These are phyloP conservation scores for Heterodera filipjevi DNA, from an alignment of 2,888 invertebrate genomes.

Conservation along the genomic window DNA sequence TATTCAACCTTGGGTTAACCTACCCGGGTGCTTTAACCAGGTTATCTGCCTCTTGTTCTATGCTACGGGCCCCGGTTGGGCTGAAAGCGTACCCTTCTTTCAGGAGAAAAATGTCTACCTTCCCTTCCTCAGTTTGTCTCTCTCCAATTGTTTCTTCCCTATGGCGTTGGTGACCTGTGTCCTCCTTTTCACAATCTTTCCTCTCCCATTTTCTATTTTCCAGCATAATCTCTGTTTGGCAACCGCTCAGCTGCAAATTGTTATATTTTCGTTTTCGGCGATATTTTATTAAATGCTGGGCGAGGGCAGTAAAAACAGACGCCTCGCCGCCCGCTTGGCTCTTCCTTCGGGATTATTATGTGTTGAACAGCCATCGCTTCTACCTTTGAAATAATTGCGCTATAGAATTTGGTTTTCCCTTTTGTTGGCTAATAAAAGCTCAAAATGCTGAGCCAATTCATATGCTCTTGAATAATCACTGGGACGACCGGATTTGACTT, in stretches of 20 bases:
- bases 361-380: background rate
- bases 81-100: too few species aligned
- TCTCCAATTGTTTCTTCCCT: too few species aligned
- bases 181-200: too few species aligned
- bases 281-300: background rate
- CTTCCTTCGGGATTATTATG: background rate
- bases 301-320: background rate
- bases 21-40: too few species aligned
- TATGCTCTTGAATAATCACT: background rate
- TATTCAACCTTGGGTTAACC: too few species aligned
- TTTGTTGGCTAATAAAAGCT: background rate
- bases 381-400: background rate
- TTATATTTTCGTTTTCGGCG: background rate
- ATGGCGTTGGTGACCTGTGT: too few species aligned
- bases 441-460: constrained; percentile 16
- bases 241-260: too few species aligned
- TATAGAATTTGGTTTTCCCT: background rate
- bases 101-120: too few species aligned
- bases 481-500: background rate
- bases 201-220: background rate
- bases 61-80: too few species aligned
- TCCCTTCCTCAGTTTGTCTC: too few species aligned
- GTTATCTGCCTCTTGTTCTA: too few species aligned
- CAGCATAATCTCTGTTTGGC: background rate
- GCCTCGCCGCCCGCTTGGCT: background rate